These are phyloP conservation scores for Hypothenemus hampei DNA, from an alignment of 1,140 invertebrate species.

Conservation along the genomic window DNA sequence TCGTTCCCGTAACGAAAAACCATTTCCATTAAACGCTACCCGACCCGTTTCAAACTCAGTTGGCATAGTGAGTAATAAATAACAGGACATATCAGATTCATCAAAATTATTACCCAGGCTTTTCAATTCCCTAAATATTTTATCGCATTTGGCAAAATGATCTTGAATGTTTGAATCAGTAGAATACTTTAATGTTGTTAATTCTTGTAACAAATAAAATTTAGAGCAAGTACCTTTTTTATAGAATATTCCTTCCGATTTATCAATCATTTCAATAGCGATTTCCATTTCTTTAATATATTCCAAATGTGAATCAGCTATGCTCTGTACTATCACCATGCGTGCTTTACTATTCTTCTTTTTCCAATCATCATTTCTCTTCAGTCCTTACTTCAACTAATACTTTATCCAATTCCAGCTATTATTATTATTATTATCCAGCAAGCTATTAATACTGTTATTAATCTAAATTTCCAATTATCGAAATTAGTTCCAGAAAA, in stretches of 20 bases:
- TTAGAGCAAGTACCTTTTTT: slow-evolving; percentile 18
- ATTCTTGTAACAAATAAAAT: slow-evolving; percentile 2
- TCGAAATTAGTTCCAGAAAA: no score
- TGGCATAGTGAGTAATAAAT: slow-evolving; percentile 22
- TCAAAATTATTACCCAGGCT: slow-evolving; percentile 6
- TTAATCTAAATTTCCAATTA: no score
- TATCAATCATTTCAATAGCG: slow-evolving; percentile 14
- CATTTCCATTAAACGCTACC: slow-evolving; percentile 6
- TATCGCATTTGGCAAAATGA: slow-evolving; percentile 22
- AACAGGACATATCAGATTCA: slow-evolving; percentile 22
- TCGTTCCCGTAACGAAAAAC: background rate
- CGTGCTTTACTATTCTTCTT: slow-evolving; percentile 6
- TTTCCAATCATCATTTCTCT: background rate
- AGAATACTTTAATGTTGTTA: background rate
- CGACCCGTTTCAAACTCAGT: slow-evolving; percentile 18
- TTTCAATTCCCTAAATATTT: slow-evolving; percentile 20
- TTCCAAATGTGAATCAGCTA: slow-evolving; percentile 11
- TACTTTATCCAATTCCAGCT: no score
- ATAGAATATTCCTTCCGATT: slow-evolving; percentile 6
- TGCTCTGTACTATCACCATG: slow-evolving; percentile 4
- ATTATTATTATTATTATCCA: no score
- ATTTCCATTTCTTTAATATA: slow-evolving; percentile 16
- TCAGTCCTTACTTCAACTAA: no score
- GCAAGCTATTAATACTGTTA: no score
- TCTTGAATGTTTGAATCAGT: background rate